Conservation (phyloP, 1,140 invertebrate genomes). For the Rhagoletis zephyria region DNA sequence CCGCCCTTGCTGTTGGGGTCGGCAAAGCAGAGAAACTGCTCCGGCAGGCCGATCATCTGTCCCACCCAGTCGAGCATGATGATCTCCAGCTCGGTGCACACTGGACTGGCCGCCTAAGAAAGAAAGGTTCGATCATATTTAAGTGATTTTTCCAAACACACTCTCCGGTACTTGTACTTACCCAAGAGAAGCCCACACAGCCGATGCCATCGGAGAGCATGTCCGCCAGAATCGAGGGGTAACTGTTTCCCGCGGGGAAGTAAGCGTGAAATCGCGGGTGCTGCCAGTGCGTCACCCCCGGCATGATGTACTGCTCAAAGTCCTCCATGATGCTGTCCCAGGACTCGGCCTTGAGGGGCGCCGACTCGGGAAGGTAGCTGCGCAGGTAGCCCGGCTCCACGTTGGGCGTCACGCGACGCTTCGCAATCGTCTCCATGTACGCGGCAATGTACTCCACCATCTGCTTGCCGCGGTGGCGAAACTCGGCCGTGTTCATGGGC, state of each 20-base stretch:
- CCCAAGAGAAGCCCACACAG: conserved; percentile 99
- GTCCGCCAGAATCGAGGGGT: conserved; percentile 97
- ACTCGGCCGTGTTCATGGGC: too few relatives aligned
- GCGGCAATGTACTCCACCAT: too few relatives aligned
- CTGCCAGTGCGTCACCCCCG: conserved; percentile 98
- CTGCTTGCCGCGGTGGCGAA: too few relatives aligned
- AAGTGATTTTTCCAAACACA: too few relatives aligned
- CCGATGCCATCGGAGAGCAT: conserved; percentile 96
- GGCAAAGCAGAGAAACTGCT: conserved; percentile 87
- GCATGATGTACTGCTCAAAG: conserved; percentile 97
- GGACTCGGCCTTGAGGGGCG: conserved; percentile 89
- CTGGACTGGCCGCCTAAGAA: conserved; percentile 96
- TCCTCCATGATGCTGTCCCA: conserved; percentile 96
- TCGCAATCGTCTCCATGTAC: too few relatives aligned
- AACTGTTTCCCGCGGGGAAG: conserved; percentile 97
- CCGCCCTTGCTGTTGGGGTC: conserved; percentile 89
- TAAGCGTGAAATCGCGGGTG: conserved; percentile 99
- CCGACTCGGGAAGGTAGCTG: too few relatives aligned
- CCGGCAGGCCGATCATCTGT: conserved; percentile 89
- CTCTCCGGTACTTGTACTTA: too few relatives aligned
- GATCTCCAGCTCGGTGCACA: conserved; percentile 97
- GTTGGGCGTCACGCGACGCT: too few relatives aligned
- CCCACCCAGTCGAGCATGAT: conserved; percentile 98
- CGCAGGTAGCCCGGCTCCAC: too few relatives aligned
- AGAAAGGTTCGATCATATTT: too few relatives aligned